A percentile compares a stretch with the other conserved stretches of the same genome.
phyloP scores from a whole-genome alignment of 2,113 vertebrate genomes.

The Atlantisia rogersi region DNA sequence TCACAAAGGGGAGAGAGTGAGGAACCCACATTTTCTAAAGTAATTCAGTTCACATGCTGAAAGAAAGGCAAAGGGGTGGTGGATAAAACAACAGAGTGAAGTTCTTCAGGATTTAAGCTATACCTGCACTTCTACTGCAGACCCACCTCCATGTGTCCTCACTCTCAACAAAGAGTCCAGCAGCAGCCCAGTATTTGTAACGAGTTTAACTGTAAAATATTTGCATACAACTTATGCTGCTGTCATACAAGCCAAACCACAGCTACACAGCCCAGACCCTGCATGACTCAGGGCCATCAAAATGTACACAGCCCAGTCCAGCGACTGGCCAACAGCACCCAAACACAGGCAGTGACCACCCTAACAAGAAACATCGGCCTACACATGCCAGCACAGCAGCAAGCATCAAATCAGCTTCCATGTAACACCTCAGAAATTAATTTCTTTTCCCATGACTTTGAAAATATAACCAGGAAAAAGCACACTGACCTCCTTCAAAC shows the following conservation, averaged over 20 bases:
- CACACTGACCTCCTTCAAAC: neutral
- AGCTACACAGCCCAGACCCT: neutral
- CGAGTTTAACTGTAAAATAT: rapidly evolving
- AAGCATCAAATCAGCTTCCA: rapidly evolving
- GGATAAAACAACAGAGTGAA: rapidly evolving
- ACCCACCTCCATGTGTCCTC: rapidly evolving
- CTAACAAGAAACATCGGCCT: rapidly evolving
- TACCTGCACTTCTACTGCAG: rapidly evolving
- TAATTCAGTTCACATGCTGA: rapidly evolving
- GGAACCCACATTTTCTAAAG: rapidly evolving
- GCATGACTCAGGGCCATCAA: rapidly evolving
- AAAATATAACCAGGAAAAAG: rapidly evolving
- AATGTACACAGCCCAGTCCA: rapidly evolving
- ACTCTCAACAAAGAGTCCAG: neutral
- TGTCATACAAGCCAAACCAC: neutral
- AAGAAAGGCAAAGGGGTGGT: rapidly evolving
- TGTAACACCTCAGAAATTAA: rapidly evolving
- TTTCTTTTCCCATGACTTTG: rapidly evolving
- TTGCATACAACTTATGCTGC: rapidly evolving
- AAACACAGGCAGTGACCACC: rapidly evolving
- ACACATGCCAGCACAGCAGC: neutral
- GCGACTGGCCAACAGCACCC: neutral
- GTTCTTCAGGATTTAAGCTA: neutral
- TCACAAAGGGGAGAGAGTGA: neutral
- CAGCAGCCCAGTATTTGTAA: neutral